Base-by-base conservation (phyloP, 2,888 invertebrate genomes). In the Dicranocentrus wangi region DNA sequence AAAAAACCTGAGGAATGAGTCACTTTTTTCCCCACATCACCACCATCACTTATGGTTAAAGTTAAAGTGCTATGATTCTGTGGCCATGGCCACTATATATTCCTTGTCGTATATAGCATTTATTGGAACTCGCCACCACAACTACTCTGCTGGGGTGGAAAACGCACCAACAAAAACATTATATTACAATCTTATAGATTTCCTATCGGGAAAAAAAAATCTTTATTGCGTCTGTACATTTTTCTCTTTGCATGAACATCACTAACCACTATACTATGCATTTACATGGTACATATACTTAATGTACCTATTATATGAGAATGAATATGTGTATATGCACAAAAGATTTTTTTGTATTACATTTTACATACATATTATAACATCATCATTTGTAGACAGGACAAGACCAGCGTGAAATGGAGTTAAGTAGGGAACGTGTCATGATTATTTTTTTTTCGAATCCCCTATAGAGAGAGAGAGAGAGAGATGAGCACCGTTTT, bases 361-460 rank as follows among this genome's bases (percentile, higher is more conserved):
- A n/a, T n/a, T n/a, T n/a, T n/a, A n/a, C n/a, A n/a, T n/a, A n/a
- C n/a, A n/a, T 13, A 39, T 39, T 39, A 39, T 39, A 13, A 10
- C 47, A 47, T 47, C 47, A 10, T 47, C 47, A 10, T 10, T n/a
- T n/a, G 47, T 15, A n/a, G n/a, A n/a, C 47, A 47, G 47, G 32
- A 32, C 32, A 3, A 47, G 47, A 47, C 47, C n/a, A 47, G 15
- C 15, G n/a, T 47, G 47, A 47, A 28, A 61, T 28, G 17, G 28
- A 10, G 73, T 10, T 47, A n/a, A 47, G 61, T 61, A 65, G 32
- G 61, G 65, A 73, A 23, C 51, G 53, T 15, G 19, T 25, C 53
- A 60, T 47, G 27, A 23, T 58, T 42, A 17, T 68, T 53, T 27
- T 43, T 8, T 13, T 39, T 39, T 39, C 39, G 39, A 8, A 39